phyloP scores from a whole-genome alignment of 2,113 vertebrate genomes.

The Lepus americanus region DNA sequence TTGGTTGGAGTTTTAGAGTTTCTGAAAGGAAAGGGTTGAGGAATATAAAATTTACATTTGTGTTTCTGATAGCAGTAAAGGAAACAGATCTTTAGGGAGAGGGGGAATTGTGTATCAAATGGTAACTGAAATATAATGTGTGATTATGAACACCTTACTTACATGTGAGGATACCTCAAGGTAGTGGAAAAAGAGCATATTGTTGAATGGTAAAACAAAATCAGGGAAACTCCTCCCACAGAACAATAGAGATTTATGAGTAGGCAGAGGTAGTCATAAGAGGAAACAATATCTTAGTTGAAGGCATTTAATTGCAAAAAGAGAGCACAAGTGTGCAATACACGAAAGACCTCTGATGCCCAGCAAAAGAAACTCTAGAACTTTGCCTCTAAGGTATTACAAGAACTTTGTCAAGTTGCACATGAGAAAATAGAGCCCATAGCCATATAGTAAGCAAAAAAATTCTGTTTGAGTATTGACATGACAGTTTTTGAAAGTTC shows the following conservation, averaged over 20 bases:
- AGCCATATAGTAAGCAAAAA: conserved; percentile 93
- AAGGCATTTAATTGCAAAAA: conserved; percentile 52
- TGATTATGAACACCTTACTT: not conserved
- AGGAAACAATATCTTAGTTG: conserved; percentile 45
- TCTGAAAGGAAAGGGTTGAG: not conserved
- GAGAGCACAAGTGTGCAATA: conserved; percentile 65
- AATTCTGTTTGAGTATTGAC: conserved; percentile 96
- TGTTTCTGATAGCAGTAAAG: not conserved
- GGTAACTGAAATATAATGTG: not conserved
- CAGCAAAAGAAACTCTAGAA: conserved; percentile 87
- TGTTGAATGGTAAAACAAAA: not conserved
- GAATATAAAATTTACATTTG: conserved; percentile 43
- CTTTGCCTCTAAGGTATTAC: conserved; percentile 92
- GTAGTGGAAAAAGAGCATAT: not conserved
- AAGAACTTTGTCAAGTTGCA: conserved; percentile 94
- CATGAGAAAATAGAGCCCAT: conserved; percentile 92
- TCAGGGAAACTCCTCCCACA: not conserved
- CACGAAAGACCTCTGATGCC: conserved; percentile 82
- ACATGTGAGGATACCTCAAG: not conserved
- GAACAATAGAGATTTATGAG: not conserved
- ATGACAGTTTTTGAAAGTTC: conserved; percentile 96
- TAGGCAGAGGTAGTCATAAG: not conserved
- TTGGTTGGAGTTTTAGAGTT: not conserved
- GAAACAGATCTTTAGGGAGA: not conserved
- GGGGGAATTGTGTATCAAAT: not conserved